Conservation (phyloP, 2,888 invertebrate genomes). For the Papilio demoleus region DNA sequence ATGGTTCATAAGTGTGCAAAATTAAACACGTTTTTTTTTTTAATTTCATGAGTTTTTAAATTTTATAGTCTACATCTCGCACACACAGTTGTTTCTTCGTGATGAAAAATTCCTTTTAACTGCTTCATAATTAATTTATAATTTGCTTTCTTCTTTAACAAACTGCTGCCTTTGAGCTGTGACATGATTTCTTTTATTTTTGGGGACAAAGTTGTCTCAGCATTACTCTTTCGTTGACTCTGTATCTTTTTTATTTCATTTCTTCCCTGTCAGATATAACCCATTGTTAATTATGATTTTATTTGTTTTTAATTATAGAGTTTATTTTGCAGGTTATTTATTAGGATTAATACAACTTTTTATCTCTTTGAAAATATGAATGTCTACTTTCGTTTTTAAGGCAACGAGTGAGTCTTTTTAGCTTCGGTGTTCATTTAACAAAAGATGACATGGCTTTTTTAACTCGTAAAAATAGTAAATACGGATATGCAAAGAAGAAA, state of each 20-base stretch:
- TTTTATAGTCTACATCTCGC: constrained; percentile 48
- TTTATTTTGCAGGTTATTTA: no score
- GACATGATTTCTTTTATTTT: constrained; percentile 57
- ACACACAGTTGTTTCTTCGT: constrained; percentile 50
- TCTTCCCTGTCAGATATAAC: constrained; percentile 55
- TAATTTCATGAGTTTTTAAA: not conserved
- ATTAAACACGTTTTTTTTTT: not conserved
- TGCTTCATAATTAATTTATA: constrained; percentile 53
- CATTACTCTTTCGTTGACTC: constrained; percentile 21
- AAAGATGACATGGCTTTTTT: not conserved
- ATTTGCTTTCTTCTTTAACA: constrained; percentile 53
- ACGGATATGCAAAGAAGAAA: no score
- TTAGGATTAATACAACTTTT: no score
- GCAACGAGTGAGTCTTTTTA: no score
- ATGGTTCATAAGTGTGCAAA: not conserved
- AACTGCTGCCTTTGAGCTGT: constrained; percentile 54
- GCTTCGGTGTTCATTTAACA: not conserved
- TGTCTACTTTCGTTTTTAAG: no score
- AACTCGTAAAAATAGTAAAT: not conserved
- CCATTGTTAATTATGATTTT: constrained; percentile 38
- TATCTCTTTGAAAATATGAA: no score
- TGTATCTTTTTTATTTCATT: constrained; percentile 39
- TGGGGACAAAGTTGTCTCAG: constrained; percentile 52
- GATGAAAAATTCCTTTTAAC: constrained; percentile 57
- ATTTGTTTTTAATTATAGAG: no score